Base-by-base conservation (phyloP, 2,888 invertebrate genomes). In the Chymomyza caudatula region DNA sequence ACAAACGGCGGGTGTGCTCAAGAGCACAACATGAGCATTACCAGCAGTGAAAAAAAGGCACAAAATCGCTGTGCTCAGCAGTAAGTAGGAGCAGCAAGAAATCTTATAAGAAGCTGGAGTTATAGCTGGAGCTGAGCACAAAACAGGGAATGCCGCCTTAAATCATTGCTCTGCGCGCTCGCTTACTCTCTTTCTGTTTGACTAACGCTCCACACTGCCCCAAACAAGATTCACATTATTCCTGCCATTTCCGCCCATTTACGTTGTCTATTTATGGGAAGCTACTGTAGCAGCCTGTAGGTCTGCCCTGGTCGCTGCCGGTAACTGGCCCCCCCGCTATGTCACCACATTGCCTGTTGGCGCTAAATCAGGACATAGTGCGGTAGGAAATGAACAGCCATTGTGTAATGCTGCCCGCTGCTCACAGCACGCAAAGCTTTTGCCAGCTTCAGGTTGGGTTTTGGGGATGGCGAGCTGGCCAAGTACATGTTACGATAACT, bases 301-400 rank as follows among this genome's bases (percentile, higher is more conserved):
- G 56, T 37, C 49, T 23, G 59, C 23, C 37, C 20, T 8, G 25
- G 5, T 54, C 67, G 13, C 56, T 55, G 23, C 29, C 11, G 42
- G 4, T 43, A 3, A 63, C 44, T 58, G 49, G n/a, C 17, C 42
- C 25, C 23, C 73, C 60, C 61, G 60, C 69, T 63, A 63, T 56
- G 57, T 58, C 3, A 3, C 8, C 42, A 19, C 20, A 1, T n/a
- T 37, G 4, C 17, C 13, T 4, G 42, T 29, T 43, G 64, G 68
- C 54, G 65, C 70, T 76, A 82, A 86, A 82, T 85, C 86, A 86
- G 79, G 64, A 86, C 69, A 65, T 68, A 82, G 82, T 82, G 82
- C 77, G 82, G 86, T 82, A 82, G 75, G 77, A 77, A 73, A 64
- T 60, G 61, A 65, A 58, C 57, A 51, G 54, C 60, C 65, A 66